A percentile compares a stretch with the other conserved stretches of the same genome.
Conservation (phyloP, 2,888 invertebrate genomes). For the Lepetodrilus schrolli region DNA sequence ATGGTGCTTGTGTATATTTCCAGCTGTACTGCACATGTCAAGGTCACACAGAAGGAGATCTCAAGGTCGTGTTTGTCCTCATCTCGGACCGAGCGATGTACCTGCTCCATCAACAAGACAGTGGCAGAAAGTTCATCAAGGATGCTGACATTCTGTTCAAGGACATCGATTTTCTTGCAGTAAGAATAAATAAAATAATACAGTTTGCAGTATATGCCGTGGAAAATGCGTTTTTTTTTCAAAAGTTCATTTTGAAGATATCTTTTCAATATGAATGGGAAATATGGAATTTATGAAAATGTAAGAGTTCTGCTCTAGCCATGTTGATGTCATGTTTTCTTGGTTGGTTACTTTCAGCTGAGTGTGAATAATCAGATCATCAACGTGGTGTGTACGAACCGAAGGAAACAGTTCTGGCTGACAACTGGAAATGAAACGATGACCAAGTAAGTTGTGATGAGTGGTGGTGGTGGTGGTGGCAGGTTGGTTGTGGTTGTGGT, state of each 20-base stretch:
- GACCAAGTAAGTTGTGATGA: constrained; percentile 62
- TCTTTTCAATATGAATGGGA: background rate
- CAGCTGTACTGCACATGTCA: constrained; percentile 71
- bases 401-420: constrained; percentile 70
- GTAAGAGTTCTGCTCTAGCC: too few species aligned
- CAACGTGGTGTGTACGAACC: constrained; percentile 71
- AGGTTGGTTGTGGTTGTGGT: too few species aligned
- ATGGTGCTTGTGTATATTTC: constrained; percentile 26
- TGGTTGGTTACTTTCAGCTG: constrained; percentile 69
- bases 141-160: constrained; percentile 59
- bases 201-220: too few species aligned
- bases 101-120: constrained; percentile 62
- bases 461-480: too few species aligned
- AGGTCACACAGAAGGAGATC: constrained; percentile 71
- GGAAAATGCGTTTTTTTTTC: background rate
- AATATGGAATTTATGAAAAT: too few species aligned
- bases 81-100: constrained; percentile 69
- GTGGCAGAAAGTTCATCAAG: constrained; percentile 59
- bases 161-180: constrained; percentile 72
- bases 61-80: constrained; percentile 60
- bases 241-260: background rate
- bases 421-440: constrained; percentile 71
- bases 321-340: too few species aligned
- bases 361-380: constrained; percentile 71
- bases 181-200: constrained; percentile 52